phyloP scores from a whole-genome alignment of 30 jellyfish, hydroid and myxozoan species.

The Sanderia malayensis region DNA sequence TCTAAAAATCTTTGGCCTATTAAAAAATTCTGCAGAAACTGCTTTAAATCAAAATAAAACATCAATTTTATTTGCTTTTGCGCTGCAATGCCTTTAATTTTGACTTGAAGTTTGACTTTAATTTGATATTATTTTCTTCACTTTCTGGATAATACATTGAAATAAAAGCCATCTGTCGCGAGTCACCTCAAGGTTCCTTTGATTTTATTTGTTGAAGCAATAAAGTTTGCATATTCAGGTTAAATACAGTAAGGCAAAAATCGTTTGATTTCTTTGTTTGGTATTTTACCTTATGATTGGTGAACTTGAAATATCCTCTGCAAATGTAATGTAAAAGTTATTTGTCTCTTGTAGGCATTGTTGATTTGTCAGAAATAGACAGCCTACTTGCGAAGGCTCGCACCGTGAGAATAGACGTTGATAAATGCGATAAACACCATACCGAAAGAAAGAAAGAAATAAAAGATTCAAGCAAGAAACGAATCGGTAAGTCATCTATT shows the following conservation, averaged over 20 bases:
- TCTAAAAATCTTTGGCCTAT: no score
- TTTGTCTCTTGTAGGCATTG: slow-evolving; percentile 8
- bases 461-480: not conserved
- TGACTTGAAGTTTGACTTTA: no score
- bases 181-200: no score
- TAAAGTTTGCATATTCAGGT: not conserved
- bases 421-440: not conserved
- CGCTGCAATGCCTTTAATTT: no score
- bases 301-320: not conserved
- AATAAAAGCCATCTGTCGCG: no score
- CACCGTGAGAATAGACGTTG: slow-evolving; percentile 32
- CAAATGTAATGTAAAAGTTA: no score
- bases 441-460: not conserved
- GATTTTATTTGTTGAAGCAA: not conserved
- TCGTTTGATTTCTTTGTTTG: not conserved
- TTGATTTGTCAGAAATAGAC: slow-evolving; percentile 48
- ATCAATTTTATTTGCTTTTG: no score
- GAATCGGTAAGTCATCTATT: no score
- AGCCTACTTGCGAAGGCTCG: slow-evolving; percentile 44
- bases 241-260: not conserved
- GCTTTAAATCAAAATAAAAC: no score
- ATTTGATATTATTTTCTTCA: no score
- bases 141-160: no score
- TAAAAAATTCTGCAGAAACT: no score
- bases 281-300: not conserved